A percentile compares a stretch with the other conserved stretches of the same genome.
Conservation (phyloP, 2,888 invertebrate genomes). For the Petrolisthes cinctipes region DNA sequence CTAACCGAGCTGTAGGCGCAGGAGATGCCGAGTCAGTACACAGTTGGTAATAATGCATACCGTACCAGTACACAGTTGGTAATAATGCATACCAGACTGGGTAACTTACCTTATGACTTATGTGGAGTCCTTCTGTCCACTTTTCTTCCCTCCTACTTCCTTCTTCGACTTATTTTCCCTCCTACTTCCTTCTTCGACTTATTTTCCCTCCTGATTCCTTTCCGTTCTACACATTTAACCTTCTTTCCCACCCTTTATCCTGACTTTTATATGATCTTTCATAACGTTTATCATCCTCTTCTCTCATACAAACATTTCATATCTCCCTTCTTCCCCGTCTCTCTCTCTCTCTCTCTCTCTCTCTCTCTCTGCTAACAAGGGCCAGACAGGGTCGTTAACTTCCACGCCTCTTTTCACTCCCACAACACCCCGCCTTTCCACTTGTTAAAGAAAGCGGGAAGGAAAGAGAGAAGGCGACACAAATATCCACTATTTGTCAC, state of each 20-base stretch:
- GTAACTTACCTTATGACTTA: too few relatives aligned
- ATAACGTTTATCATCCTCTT: not conserved
- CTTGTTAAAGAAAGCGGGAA: not conserved
- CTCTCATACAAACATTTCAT: not conserved
- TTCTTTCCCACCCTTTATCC: not conserved
- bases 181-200: not conserved
- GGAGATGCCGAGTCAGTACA: too few relatives aligned
- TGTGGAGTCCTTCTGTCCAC: too few relatives aligned
- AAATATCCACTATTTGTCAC: too few relatives aligned
- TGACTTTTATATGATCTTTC: not conserved
- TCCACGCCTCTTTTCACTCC: not conserved
- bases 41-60: too few relatives aligned
- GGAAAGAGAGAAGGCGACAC: not conserved
- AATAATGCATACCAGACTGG: too few relatives aligned
- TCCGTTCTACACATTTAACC: not conserved
- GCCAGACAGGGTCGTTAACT: not conserved
- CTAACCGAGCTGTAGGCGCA: too few relatives aligned
- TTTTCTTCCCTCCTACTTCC: not conserved
- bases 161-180: not conserved
- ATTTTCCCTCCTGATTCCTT: not conserved
- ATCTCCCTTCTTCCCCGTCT: not conserved
- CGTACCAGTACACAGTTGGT: too few relatives aligned
- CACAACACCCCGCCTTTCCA: not conserved
- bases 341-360: not conserved
- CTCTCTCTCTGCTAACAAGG: constrained; percentile 7